phyloP scores from a whole-genome alignment of 2,888 invertebrate genomes.

The Morinoia aosen region DNA sequence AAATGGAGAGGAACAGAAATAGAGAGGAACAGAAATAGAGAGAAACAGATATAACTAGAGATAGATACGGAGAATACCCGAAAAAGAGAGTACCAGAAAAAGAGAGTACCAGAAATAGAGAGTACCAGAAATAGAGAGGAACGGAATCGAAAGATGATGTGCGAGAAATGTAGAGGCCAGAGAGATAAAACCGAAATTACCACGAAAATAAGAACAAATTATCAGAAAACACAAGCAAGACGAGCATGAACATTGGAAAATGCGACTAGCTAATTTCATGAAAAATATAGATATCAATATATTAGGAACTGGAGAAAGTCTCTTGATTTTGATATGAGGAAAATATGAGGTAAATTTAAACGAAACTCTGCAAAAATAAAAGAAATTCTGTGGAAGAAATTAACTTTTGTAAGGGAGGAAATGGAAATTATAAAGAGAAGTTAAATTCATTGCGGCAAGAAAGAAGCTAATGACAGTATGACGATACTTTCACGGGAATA shows the following conservation, averaged over 20 bases:
- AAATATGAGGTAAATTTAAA: too few relatives aligned
- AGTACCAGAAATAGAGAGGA: too few relatives aligned
- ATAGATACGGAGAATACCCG: not conserved
- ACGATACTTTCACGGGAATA: too few relatives aligned
- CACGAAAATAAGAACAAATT: too few relatives aligned
- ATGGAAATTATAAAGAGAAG: not conserved
- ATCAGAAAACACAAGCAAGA: too few relatives aligned
- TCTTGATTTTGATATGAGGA: not conserved
- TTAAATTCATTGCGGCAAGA: too few relatives aligned
- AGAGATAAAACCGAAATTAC: not conserved
- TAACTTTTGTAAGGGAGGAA: not conserved
- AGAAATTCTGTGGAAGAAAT: not conserved
- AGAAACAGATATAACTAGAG: not conserved
- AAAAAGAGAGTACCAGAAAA: too few relatives aligned
- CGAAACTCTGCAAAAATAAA: not conserved
- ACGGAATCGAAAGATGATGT: not conserved
- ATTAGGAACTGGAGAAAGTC: too few relatives aligned
- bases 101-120: too few relatives aligned
- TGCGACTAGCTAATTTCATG: not conserved
- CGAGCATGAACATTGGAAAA: too few relatives aligned
- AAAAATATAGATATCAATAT: not conserved
- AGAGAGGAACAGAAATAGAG: not conserved
- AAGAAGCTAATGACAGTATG: too few relatives aligned
- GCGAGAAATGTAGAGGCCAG: not conserved
- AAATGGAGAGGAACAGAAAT: not conserved